Percentiles rank a stretch among this genome's conserved stretches.
These are phyloP conservation scores for Amphiprion clarkii DNA, from an alignment of 2,797 vertebrate genomes.

Conservation along the genomic window DNA sequence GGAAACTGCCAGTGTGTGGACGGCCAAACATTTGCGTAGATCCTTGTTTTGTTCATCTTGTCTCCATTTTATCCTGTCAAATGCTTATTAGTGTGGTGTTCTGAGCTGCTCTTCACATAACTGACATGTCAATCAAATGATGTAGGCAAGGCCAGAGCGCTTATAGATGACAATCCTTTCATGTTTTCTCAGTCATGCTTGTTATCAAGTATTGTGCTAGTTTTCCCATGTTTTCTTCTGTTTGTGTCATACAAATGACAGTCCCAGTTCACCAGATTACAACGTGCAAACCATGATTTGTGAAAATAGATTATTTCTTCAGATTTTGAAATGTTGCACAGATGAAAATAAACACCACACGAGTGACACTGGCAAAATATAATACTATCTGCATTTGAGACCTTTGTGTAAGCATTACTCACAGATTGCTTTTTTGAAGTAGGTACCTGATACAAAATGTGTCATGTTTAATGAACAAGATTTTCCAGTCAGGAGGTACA, in stretches of 20 bases:
- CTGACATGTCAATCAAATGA: conserved; percentile 30
- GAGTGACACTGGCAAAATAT: background rate
- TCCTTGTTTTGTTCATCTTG: conserved; percentile 27
- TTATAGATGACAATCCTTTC: conserved; percentile 3
- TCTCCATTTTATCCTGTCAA: conserved; percentile 9
- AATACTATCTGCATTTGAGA: background rate
- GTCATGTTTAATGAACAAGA: background rate
- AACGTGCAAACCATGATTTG: conserved; percentile 2
- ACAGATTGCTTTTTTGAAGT: background rate
- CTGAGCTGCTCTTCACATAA: background rate
- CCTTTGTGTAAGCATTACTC: background rate
- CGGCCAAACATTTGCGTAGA: conserved; percentile 17
- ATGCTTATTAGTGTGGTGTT: background rate
- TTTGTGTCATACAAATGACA: conserved; percentile 17
- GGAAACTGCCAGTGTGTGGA: conserved; percentile 44
- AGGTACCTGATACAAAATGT: background rate
- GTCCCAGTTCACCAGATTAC: background rate
- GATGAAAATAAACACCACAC: conserved; percentile 8
- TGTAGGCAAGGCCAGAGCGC: background rate
- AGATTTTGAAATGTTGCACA: background rate
- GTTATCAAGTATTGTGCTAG: background rate
- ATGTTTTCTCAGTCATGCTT: background rate
- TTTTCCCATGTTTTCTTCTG: conserved; percentile 4
- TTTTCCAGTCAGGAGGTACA: background rate
- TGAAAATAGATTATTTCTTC: background rate